Evolutionary conservation across 2,797 vertebrate species (phyloP).

Genomic region (Galago senegalensis): DNA sequence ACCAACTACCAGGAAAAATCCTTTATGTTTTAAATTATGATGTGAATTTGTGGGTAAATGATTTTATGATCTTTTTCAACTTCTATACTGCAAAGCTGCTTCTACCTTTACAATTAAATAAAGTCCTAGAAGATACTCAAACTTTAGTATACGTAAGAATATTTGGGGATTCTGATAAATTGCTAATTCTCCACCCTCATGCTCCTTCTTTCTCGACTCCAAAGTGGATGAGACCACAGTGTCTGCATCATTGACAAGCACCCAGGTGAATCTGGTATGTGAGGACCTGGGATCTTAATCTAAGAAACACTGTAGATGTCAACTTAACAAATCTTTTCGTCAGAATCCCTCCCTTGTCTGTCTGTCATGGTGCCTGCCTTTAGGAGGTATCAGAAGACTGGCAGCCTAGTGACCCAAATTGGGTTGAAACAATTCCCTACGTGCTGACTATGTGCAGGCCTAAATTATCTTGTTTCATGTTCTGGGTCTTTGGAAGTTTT

Average conservation of each 20-base stretch:
- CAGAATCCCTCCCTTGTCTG: neutral
- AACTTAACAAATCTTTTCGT: conserved; percentile 48
- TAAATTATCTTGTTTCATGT: conserved; percentile 50
- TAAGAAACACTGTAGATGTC: neutral
- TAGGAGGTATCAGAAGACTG: neutral
- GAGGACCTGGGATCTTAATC: neutral
- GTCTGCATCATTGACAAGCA: conserved; percentile 10
- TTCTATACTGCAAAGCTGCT: neutral
- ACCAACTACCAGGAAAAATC: neutral
- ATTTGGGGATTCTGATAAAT: neutral
- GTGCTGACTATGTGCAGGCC: conserved; percentile 65
- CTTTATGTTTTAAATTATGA: conserved; percentile 7
- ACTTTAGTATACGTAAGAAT: neutral
- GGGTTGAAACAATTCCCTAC: conserved; percentile 40
- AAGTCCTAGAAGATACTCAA: neutral
- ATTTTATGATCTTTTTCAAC: neutral
- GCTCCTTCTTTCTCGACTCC: neutral
- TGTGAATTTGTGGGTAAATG: neutral
- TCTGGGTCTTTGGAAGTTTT: conserved; percentile 65
- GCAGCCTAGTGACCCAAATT: conserved; percentile 14
- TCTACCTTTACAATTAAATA: conserved; percentile 21
- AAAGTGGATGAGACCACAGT: neutral
- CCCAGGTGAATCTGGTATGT: neutral
- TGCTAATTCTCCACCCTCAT: neutral
- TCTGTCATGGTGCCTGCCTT: conserved; percentile 29